Conservation (phyloP, 1,140 invertebrate species). For the Caenorhabditis elegans region DNA sequence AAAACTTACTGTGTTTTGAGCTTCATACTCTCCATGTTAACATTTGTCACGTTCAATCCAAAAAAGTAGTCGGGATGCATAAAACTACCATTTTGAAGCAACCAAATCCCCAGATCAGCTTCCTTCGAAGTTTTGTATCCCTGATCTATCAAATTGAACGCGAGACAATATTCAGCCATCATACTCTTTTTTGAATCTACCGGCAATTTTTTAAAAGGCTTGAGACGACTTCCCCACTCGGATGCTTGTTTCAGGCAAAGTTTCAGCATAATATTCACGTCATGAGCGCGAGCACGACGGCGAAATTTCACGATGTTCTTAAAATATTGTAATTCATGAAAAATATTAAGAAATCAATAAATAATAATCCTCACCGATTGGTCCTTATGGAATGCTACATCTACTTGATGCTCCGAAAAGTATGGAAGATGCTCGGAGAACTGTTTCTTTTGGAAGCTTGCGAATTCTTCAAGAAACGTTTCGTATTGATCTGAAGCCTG, state of each 20-base stretch:
- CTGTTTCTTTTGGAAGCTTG: not conserved
- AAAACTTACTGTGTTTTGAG: not conserved
- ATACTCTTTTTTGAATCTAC: conserved; percentile 24
- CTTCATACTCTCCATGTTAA: not conserved
- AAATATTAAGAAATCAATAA: not conserved
- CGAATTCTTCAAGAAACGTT: not conserved
- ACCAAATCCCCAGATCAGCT: conserved; percentile 36
- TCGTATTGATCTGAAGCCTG: not conserved
- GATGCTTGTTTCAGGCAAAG: not conserved
- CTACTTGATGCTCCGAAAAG: not conserved
- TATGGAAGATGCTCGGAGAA: not conserved
- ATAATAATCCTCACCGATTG: not conserved
- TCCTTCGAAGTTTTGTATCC: conserved; percentile 24
- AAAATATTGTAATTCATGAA: not conserved
- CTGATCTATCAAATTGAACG: conserved; percentile 40
- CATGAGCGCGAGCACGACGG: not conserved
- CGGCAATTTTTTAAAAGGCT: not conserved
- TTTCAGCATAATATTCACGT: not conserved
- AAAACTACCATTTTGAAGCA: conserved; percentile 39
- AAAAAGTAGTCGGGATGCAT: conserved; percentile 34
- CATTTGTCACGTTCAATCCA: not conserved
- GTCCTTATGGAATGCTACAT: not conserved
- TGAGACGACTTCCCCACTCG: conserved; percentile 29
- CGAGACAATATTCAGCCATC: conserved; percentile 33
- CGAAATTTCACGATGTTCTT: not conserved